Base-by-base conservation (phyloP, 2,113 vertebrate genomes). In the Xiphorhynchus elegans region DNA sequence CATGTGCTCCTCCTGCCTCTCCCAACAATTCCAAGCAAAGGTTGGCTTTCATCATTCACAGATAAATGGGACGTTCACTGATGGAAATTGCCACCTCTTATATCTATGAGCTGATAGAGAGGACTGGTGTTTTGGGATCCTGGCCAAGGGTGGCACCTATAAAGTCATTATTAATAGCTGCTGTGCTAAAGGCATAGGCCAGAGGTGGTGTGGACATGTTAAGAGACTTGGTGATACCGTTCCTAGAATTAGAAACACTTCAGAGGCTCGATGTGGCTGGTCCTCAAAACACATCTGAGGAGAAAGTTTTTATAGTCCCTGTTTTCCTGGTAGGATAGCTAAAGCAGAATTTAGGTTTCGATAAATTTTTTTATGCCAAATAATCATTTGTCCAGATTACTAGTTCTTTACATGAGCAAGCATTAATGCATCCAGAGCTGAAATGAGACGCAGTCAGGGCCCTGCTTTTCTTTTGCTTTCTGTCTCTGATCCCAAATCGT, bases 21-120 rank as follows among this genome's bases (percentile, higher is more conserved):
- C 35, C 14, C 4, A 53, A 16, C 31, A 53, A 3, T 93, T 89
- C 39, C 44, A 60, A 47, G 25, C 11, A 82, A 75, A 52, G n/a
- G 64, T 49, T 82, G 13, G 29, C 49, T 69, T 74, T 49, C 28
- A 60, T 8, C 44, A 42, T 77, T 84, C 20, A 9, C 6, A 81
- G 31, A n/a, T 70, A 89, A 80, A 63, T 39, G 19, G 44, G n/a
- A 74, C 33, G 47, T 39, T 42, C 2, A 2, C 35, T 82, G 44
- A 95, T 46, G 31, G 60, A 93, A 93, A 92, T 68, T 92, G 73
- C 31, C 49, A 50, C 64, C 39, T 91, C 42, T 74, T 69, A 4
- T 82, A 84, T 92, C 76, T 90, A 40, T 68, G 49, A 81, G n/a
- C 52, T 74, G 85, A 93, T 89, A 94, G 88, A 86, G 40, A 55